A percentile compares a stretch with the other conserved stretches of the same genome.
Evolutionary conservation across 2,888 invertebrate species (phyloP).

Genomic region (Volucella inflata): DNA sequence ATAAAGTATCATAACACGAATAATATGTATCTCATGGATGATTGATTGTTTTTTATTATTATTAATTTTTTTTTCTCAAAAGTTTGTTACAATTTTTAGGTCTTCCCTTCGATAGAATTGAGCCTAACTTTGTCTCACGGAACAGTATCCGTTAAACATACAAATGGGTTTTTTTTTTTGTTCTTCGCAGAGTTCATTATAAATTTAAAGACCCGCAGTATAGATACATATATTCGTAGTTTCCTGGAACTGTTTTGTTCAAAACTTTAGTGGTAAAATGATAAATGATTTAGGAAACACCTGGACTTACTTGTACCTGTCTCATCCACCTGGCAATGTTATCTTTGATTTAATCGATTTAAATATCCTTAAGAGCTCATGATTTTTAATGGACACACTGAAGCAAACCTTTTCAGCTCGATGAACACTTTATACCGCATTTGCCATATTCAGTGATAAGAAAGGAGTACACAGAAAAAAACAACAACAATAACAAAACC

Average conservation of each 20-base stretch:
- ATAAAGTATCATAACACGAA: conserved; percentile 24
- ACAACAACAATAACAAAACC: background rate
- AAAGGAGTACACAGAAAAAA: conserved; percentile 18
- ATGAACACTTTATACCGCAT: conserved; percentile 9
- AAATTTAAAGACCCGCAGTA: background rate
- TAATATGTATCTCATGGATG: conserved; percentile 46
- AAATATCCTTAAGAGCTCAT: conserved; percentile 44
- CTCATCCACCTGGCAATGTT: conserved; percentile 32
- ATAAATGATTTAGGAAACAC: conserved; percentile 60
- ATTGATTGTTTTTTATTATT: conserved; percentile 62
- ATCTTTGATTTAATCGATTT: conserved; percentile 39
- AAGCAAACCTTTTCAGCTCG: background rate
- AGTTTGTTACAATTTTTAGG: conserved; percentile 44
- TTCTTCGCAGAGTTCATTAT: conserved; percentile 38
- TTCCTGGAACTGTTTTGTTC: conserved; percentile 26
- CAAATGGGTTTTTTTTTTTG: conserved; percentile 35
- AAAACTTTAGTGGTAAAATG: conserved; percentile 40
- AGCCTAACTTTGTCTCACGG: conserved; percentile 52
- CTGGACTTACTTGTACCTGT: background rate
- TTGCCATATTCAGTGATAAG: conserved; percentile 29
- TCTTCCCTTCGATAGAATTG: conserved; percentile 40
- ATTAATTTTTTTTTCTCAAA: conserved; percentile 7
- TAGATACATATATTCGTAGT: background rate
- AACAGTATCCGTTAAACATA: conserved; percentile 22
- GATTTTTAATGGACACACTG: conserved; percentile 47